Conservation (phyloP, 1,140 invertebrate genomes). For the Drosophila auraria region DNA sequence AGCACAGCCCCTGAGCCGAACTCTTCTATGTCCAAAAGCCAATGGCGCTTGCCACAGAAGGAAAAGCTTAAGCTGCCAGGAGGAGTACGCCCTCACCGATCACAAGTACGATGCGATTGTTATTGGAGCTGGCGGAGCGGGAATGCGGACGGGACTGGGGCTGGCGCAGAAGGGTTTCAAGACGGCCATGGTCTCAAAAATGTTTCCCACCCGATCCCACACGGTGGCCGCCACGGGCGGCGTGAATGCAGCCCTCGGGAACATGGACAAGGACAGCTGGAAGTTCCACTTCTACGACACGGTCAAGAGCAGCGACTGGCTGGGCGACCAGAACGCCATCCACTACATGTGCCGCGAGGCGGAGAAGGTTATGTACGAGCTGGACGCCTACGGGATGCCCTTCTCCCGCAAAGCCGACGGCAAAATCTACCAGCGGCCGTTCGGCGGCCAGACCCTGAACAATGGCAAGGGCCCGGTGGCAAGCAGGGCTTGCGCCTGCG, state of each 20-base stretch:
- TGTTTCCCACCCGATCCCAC: conserved; percentile 96
- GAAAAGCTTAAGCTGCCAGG: not conserved
- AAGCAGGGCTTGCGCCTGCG: conserved; percentile 87
- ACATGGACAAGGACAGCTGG: conserved; percentile 95
- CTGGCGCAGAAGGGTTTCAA: conserved; percentile 95
- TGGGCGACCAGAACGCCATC: conserved; percentile 98
- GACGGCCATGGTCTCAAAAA: conserved; percentile 96
- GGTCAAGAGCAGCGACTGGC: conserved; percentile 98
- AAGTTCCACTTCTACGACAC: conserved; percentile 97
- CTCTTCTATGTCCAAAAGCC: not conserved
- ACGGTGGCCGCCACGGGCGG: conserved; percentile 98
- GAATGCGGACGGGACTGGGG: conserved; percentile 95
- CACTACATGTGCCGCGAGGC: conserved; percentile 97
- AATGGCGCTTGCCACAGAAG: conserved; percentile 20
- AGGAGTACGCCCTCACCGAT: conserved; percentile 86
- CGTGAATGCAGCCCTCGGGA: conserved; percentile 93
- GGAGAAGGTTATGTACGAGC: conserved; percentile 93
- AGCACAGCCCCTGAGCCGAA: not conserved
- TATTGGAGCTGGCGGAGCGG: conserved; percentile 96
- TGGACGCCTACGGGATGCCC: conserved; percentile 94
- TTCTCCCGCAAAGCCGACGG: conserved; percentile 85
- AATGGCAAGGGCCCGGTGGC: conserved; percentile 94
- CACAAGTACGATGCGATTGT: conserved; percentile 97
- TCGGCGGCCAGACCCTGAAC: conserved; percentile 94
- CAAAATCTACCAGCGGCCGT: conserved; percentile 96